Base-by-base conservation (phyloP, 2,888 invertebrate species). In the Coecobrya sp. region DNA sequence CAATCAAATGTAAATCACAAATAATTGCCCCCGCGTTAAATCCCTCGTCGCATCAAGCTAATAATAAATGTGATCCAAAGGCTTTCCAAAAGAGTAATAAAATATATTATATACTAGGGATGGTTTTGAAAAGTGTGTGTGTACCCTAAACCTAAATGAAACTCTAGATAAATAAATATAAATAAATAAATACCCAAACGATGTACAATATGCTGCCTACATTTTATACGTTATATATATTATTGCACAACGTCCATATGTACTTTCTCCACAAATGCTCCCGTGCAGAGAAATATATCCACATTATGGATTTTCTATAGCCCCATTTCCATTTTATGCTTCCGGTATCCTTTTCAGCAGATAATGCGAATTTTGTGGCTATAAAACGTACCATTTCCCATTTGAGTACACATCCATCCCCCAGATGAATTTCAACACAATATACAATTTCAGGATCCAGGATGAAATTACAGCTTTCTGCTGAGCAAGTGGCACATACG, bases 1-100 rank as follows among this genome's bases (percentile, higher is more conserved):
- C 84, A 91, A 91, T 91, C 86, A 68, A 91, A 91, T 79, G 91
- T 85, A 89, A 89, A 89, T 89, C 84, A 84, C 52, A 84, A 25
- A 52, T 68, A 42, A 89, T 89, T 73, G 76, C 90, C 76, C 25
- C 59, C 36, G 25, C 84, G 49, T 84, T 89, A 89, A 89, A 89
- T 84, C 81, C 73, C 70, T 84, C 82, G 59, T 84, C 70, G 82
- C 65, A 79, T 87, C 42, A 87, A 62, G 62, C 62, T 59, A 87
- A 87, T 59, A 87, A 87, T 79, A 79, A 79, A 79, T 79, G 22
- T 79, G 55, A 62, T 68, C 68, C 19, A 45, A 65, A 62, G 7
- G 36, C 36, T 36, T 36, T 68, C 68, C 19, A 45, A 65, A 13
- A n/a, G 42, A 79, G 86, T 76, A n/a, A 87, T 73, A 79, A 87